phyloP scores from a whole-genome alignment of 2,888 invertebrate genomes.

The Coleophora deauratella region DNA sequence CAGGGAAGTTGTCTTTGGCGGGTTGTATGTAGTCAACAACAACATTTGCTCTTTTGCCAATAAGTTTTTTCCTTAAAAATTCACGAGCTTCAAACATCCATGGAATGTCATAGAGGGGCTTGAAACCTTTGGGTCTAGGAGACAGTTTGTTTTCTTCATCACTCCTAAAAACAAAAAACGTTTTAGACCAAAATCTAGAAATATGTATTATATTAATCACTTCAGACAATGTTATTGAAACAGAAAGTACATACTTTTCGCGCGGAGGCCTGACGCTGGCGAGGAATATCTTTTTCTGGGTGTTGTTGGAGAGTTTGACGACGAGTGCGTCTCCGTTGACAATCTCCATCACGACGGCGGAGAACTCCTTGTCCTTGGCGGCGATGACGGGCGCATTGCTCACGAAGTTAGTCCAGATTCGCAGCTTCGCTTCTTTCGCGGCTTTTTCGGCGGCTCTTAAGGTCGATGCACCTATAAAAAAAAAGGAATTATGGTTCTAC shows the following conservation, averaged over 20 bases:
- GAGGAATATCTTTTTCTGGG: conserved; percentile 92
- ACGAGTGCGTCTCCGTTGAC: conserved; percentile 95
- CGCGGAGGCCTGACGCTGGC: conserved; percentile 96
- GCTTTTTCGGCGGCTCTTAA: conserved; percentile 87
- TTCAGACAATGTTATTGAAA: too few relatives aligned
- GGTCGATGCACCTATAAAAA: conserved; percentile 79
- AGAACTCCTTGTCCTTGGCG: conserved; percentile 87
- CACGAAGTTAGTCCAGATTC: conserved; percentile 95
- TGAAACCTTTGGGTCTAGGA: conserved; percentile 81
- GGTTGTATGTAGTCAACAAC: conserved; percentile 97
- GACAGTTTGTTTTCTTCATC: conserved; percentile 81
- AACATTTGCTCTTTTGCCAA: conserved; percentile 95
- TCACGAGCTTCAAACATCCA: conserved; percentile 99
- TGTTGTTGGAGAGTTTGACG: conserved; percentile 85
- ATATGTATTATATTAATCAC: too few relatives aligned
- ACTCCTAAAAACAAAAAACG: conserved; percentile 2
- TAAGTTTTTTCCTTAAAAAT: conserved; percentile 94
- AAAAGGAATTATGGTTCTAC: too few relatives aligned
- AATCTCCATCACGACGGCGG: conserved; percentile 90
- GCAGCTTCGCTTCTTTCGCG: conserved; percentile 89
- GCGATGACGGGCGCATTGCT: conserved; percentile 81
- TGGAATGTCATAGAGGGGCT: conserved; percentile 97
- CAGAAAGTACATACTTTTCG: conserved; percentile 67
- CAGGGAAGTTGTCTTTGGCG: conserved; percentile 93
- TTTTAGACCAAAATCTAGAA: not conserved